Evolutionary conservation across 1,140 invertebrate genomes (phyloP), one percentile per base, ranked within the genome.

Genomic region (Ylistrum balloti): DNA sequence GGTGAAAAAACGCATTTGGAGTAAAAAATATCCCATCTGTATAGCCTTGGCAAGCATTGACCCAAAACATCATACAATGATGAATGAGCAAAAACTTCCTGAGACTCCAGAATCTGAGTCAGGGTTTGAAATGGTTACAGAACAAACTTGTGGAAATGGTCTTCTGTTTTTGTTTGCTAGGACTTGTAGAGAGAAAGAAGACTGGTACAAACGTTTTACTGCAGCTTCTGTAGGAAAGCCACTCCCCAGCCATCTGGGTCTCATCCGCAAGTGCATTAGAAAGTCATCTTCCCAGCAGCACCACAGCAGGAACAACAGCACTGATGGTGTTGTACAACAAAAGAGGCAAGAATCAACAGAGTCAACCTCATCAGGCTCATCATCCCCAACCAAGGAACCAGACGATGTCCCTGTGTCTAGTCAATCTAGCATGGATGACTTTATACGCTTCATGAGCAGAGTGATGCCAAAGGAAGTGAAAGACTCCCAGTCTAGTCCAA

Each of bases 1-100:
- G 2, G 97, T 98, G 10, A 97, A 97, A 90, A 98, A 97, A 96
- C 94, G 96, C 86, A 97, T 98, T 90, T 99, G 98, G 98, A 98
- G 98, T 95, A 98, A 98, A 96, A 99, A 99, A 95, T 99, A 98
- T 96, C 98, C 98, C 0, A 98, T 99, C 93, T 98, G 98, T 95
- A 97, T 99, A 85, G 93, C 92, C 45, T 91, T 95, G n/a, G 91
- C 88, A 48, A 89, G 90, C 35, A 33, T 56, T 56, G 88, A 33
- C 33, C 28, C 86, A 35, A 86, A 85, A 89, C n/a, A 89, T 74
- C 45, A 91, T 91, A 32, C 33, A 88, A 22, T 90, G 90, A 41
- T 32, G 33, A 33, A 88, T 38, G 20, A 90, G 85, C 22, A 88
- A 20, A 90, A 89, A 86, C 33, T 88, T 22, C 15, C 85, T 20